Evolutionary conservation across 2,797 vertebrate genomes (phyloP), one percentile per base, ranked within the genome.

Genomic region (Capromys pilorides): DNA sequence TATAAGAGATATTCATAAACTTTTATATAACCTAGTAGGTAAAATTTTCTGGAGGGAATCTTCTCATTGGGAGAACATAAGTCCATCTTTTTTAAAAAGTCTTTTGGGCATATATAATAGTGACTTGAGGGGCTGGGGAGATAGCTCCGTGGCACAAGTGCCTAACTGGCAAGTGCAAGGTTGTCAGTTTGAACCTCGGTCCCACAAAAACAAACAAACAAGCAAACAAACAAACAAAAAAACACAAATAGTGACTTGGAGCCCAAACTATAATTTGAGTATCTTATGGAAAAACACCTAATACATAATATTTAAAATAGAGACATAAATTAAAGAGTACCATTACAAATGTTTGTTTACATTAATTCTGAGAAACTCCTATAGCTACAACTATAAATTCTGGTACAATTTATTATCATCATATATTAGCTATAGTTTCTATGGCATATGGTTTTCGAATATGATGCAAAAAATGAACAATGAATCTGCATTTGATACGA

Each of bases 361-460:
- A 88, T 93, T 87, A 91, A 84, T 89, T 93, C 87, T 81, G 64
- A 91, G 77, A 93, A 93, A 95, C 14, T 88, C 66, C 24, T 64
- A 2, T 79, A 26, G 39, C 33, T 94, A 85, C 78, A 66, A 95
- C 54, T 87, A 81, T 64, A 88, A 86, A 86, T 95, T 95, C 80
- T 88, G 45, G 21, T 36, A 92, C n/a, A 78, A 13, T 78, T 39
- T 49, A 93, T 26, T 89, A 67, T 87, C 67, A 81, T 66, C 80
- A 84, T 45, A 45, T 39, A 80, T 1, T 81, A 10, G 66, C 36
- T 78, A 86, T 33, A 75, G 54, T 94, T 91, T 89, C 67, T 94
- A 18, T 67, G 31, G 22, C 19, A 66, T 33, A 18, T 67, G 33
- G 64, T 67, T 88, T 82, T 16, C 78, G n/a, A 95, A 86, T 92